A percentile compares a stretch with the other conserved stretches of the same genome.
Evolutionary conservation across 2,113 vertebrate genomes (phyloP).

Genomic region (Rynchops niger): DNA sequence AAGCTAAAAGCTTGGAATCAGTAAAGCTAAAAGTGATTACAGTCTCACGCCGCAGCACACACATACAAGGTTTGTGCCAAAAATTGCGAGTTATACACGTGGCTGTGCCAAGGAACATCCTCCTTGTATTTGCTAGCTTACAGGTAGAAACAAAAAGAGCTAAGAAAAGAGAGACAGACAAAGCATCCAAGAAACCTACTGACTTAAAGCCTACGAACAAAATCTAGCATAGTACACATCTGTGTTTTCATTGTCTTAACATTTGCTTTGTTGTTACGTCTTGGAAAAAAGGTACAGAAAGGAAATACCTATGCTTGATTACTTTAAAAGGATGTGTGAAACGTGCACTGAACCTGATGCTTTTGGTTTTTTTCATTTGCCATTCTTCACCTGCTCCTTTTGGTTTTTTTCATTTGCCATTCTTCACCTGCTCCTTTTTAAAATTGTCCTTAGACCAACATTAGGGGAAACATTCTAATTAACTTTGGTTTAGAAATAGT

Average conservation of each 20-base stretch:
- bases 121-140: neutral
- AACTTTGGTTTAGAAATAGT: neutral
- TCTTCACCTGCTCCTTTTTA: neutral
- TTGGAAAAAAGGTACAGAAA: neutral
- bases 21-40: neutral
- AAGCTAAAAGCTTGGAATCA: neutral
- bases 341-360: neutral
- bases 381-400: neutral
- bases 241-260: neutral
- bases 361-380: neutral
- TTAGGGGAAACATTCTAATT: neutral
- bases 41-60: neutral
- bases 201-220: neutral
- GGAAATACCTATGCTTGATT: neutral
- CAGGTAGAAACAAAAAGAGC: neutral
- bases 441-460: neutral
- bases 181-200: neutral
- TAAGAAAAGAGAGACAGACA: neutral
- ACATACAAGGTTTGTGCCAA: neutral
- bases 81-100: neutral
- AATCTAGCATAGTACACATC: fast-evolving
- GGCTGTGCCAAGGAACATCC: neutral
- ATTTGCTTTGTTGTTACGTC: neutral
- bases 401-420: neutral
- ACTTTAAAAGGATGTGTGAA: neutral